Evolutionary conservation across 2,797 vertebrate genomes (phyloP).

Genomic region (Mastacembelus armatus): DNA sequence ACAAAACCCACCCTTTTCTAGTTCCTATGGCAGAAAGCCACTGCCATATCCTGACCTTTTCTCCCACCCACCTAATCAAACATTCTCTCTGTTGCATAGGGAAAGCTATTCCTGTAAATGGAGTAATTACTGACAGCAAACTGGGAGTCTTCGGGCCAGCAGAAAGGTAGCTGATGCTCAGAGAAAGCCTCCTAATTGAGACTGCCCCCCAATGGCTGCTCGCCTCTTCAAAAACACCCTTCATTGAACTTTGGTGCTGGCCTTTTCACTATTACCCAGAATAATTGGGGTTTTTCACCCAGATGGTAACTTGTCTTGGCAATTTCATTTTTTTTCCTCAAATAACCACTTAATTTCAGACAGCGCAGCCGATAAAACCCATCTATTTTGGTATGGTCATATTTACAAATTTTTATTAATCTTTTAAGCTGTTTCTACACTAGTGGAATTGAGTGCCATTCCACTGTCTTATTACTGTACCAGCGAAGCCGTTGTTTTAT

Average conservation of each 20-base stretch:
- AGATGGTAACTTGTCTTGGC: conserved; percentile 32
- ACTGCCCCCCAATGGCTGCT: conserved; percentile 32
- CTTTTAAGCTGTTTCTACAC: conserved; percentile 22
- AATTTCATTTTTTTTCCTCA: no score
- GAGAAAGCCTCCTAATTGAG: conserved; percentile 66
- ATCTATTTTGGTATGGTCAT: conserved; percentile 5
- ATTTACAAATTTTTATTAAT: conserved; percentile 22
- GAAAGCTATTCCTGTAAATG: conserved; percentile 62
- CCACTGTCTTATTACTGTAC: conserved; percentile 11
- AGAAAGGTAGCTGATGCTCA: conserved; percentile 57
- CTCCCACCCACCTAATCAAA: conserved; percentile 62
- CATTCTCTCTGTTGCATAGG: conserved; percentile 48
- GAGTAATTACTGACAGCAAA: conserved; percentile 71
- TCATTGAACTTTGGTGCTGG: conserved; percentile 40
- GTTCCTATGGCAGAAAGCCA: conserved; percentile 28
- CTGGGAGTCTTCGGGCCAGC: conserved; percentile 47
- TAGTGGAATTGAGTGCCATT: conserved; percentile 8
- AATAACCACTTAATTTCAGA: conserved; percentile 9
- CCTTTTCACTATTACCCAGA: conserved; percentile 30
- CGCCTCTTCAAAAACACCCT: conserved; percentile 52
- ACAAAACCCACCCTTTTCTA: conserved; percentile 34
- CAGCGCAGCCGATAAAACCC: conserved; percentile 21
- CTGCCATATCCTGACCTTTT: conserved; percentile 64
- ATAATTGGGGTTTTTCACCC: conserved; percentile 34
- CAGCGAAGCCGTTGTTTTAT: conserved; percentile 45